phyloP scores from a whole-genome alignment of 2,113 vertebrate species.

The Trogon melanurus region DNA sequence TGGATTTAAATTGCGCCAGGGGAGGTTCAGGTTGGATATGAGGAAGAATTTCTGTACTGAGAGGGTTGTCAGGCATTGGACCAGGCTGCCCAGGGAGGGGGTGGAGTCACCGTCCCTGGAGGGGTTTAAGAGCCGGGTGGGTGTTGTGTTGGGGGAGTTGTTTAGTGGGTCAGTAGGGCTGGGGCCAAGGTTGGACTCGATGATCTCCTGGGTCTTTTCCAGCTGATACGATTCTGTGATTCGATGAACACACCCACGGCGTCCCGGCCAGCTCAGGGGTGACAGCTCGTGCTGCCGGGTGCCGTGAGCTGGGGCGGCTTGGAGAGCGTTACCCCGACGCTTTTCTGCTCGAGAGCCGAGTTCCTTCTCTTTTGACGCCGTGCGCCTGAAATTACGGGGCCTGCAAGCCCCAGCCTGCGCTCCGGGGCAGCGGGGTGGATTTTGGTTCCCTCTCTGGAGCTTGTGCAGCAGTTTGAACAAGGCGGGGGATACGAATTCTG shows the following conservation, averaged over 20 bases:
- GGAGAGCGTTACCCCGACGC: accelerated
- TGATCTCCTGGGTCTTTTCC: no score
- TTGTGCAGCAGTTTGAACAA: neutral
- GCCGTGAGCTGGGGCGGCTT: neutral
- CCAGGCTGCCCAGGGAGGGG: no score
- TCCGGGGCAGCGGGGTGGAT: accelerated
- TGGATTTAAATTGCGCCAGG: no score
- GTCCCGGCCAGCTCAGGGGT: accelerated
- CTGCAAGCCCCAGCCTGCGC: accelerated
- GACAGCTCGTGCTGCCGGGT: accelerated
- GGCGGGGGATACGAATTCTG: neutral
- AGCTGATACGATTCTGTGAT: no score
- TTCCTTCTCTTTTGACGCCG: accelerated
- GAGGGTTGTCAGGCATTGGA: no score
- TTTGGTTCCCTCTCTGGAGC: accelerated
- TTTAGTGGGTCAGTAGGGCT: no score
- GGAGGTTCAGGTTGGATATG: no score
- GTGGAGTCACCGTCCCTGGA: no score
- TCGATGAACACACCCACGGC: neutral
- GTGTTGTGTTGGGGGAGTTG: no score
- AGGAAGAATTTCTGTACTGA: no score
- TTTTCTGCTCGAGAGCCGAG: neutral
- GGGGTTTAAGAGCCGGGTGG: no score
- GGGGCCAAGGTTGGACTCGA: no score
- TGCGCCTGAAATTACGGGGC: accelerated